phyloP scores from a whole-genome alignment of 2,888 invertebrate species.

The Alsophila aescularia region DNA sequence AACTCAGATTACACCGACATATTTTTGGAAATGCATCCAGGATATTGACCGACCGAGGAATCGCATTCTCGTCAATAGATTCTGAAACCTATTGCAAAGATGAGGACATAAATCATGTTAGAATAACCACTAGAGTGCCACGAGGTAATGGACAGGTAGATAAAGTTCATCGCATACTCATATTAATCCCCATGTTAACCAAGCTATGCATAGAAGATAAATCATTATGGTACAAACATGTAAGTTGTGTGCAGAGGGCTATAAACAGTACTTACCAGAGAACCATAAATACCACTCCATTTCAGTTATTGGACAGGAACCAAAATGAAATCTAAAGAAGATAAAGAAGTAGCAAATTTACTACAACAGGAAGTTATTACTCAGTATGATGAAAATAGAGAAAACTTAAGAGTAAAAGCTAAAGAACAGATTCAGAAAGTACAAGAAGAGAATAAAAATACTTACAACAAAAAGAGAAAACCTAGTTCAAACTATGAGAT shows the following conservation, averaged over 20 bases:
- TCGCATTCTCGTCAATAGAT: no score
- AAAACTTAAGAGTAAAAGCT: conserved; percentile 13
- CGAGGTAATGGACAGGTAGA: conserved; percentile 23
- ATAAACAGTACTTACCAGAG: conserved; percentile 16
- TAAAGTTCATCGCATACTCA: conserved; percentile 14
- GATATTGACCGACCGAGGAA: no score
- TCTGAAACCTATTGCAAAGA: background rate
- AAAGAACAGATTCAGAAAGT: conserved; percentile 20
- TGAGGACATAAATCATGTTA: background rate
- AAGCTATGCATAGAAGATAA: conserved; percentile 19
- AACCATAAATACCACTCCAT: conserved; percentile 29
- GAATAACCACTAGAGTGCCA: conserved; percentile 33
- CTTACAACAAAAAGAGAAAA: conserved; percentile 14
- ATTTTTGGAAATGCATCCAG: no score
- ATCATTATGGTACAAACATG: conserved; percentile 11
- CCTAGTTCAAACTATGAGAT: conserved; percentile 8
- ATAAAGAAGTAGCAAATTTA: conserved; percentile 10
- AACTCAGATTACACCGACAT: background rate
- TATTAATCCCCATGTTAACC: conserved; percentile 13
- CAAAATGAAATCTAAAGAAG: conserved; percentile 11
- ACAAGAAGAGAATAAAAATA: conserved; percentile 21
- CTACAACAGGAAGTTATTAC: conserved; percentile 21
- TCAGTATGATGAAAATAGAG: conserved; percentile 8
- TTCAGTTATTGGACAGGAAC: no score
- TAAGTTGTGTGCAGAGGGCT: conserved; percentile 16